Conservation (phyloP, 2,797 vertebrate genomes). For the Scomberomorus guttatus region DNA sequence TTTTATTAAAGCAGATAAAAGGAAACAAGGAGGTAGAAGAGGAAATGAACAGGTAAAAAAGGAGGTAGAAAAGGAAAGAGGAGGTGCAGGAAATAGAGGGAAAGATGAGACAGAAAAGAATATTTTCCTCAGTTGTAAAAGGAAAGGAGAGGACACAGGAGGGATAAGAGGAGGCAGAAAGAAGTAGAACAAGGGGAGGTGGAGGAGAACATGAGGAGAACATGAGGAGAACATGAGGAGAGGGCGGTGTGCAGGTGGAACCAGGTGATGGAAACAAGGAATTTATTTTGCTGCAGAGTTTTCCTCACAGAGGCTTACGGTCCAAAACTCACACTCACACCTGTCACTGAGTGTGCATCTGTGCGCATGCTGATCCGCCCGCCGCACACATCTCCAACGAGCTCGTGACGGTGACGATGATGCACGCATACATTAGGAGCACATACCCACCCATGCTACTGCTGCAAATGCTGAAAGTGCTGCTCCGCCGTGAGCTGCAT, state of each 20-base stretch:
- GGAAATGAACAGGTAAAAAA: neutral
- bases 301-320: neutral
- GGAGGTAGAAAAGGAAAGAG: neutral
- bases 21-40: neutral
- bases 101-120: no score
- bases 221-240: neutral
- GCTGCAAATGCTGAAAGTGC: conserved; percentile 18
- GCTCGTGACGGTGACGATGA: conserved; percentile 14
- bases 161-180: neutral
- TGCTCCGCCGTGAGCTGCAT: conserved; percentile 39
- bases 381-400: neutral
- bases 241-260: no score
- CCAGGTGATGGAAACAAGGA: no score
- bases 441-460: neutral
- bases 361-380: conserved; percentile 22
- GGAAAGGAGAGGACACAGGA: neutral
- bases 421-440: conserved; percentile 17
- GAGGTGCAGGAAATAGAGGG: no score
- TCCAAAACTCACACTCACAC: conserved; percentile 34
- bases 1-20: neutral
- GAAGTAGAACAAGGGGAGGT: no score
- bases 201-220: no score
- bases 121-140: no score
- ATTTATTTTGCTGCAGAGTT: no score
- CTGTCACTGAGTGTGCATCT: neutral